These are phyloP conservation scores for Megaleporinus macrocephalus DNA, from an alignment of 2,113 vertebrate genomes.

Conservation along the genomic window DNA sequence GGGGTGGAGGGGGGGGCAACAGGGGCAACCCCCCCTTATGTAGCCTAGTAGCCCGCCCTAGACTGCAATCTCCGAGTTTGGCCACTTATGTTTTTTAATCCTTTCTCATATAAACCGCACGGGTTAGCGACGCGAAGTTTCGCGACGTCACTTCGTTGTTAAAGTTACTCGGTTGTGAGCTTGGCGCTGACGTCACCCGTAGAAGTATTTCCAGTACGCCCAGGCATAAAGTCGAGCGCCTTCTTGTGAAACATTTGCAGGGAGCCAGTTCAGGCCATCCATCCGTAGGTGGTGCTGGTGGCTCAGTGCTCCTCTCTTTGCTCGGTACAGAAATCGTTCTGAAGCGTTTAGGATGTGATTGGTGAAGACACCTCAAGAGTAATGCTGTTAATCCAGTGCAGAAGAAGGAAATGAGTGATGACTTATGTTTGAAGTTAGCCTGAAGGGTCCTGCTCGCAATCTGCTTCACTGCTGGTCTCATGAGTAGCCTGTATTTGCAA, in stretches of 20 bases:
- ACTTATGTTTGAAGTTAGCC: neutral
- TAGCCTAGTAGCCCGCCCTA: constrained; percentile 52
- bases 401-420: neutral
- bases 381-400: neutral
- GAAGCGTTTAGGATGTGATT: neutral
- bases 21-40: constrained; percentile 32
- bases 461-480: neutral
- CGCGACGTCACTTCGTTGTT: neutral
- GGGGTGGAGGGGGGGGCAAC: too few relatives aligned
- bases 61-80: neutral
- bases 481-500: neutral
- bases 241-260: neutral
- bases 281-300: constrained; percentile 17
- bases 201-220: constrained; percentile 23
- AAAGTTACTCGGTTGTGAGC: neutral
- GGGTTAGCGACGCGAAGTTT: neutral
- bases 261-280: constrained; percentile 18
- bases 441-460: neutral
- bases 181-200: neutral
- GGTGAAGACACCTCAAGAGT: neutral
- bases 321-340: neutral
- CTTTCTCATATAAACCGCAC: neutral
- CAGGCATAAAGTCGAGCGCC: constrained; percentile 16
- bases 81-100: neutral
- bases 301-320: neutral